Percentiles rank a stretch among this genome's conserved stretches.
Evolutionary conservation across 2,113 vertebrate species (phyloP).

Genomic region (Myiagra hebetior): DNA sequence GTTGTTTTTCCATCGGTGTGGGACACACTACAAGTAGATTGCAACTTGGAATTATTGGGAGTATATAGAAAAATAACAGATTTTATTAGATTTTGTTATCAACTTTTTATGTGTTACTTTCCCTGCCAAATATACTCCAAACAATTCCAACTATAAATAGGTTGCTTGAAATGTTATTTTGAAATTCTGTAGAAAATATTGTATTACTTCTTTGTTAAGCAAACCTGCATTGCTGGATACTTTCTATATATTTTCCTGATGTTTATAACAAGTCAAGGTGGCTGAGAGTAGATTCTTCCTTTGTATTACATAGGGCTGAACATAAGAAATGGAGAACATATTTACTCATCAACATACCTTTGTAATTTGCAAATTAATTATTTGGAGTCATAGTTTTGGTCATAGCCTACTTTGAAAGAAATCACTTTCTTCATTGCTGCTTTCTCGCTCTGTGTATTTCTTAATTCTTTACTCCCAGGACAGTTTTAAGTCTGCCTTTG

Average conservation of each 20-base stretch:
- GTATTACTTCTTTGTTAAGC: background rate
- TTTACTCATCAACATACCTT: background rate
- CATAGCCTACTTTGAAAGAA: background rate
- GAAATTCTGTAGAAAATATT: background rate
- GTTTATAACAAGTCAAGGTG: background rate
- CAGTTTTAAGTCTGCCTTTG: background rate
- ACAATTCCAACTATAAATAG: background rate
- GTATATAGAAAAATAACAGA: background rate
- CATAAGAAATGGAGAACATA: background rate
- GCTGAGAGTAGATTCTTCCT: background rate
- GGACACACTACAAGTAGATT: background rate
- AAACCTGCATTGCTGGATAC: background rate
- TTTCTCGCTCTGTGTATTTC: background rate
- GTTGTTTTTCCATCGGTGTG: background rate
- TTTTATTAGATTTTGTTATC: background rate
- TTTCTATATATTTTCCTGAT: background rate
- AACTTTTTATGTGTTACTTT: background rate
- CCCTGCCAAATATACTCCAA: background rate
- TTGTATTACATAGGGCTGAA: background rate
- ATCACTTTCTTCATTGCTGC: background rate
- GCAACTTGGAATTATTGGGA: background rate
- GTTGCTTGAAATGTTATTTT: background rate
- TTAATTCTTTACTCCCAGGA: background rate
- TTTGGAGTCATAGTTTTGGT: background rate
- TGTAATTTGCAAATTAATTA: background rate